Base-by-base conservation (phyloP, 2,113 vertebrate species). In the Tor tambroides region DNA sequence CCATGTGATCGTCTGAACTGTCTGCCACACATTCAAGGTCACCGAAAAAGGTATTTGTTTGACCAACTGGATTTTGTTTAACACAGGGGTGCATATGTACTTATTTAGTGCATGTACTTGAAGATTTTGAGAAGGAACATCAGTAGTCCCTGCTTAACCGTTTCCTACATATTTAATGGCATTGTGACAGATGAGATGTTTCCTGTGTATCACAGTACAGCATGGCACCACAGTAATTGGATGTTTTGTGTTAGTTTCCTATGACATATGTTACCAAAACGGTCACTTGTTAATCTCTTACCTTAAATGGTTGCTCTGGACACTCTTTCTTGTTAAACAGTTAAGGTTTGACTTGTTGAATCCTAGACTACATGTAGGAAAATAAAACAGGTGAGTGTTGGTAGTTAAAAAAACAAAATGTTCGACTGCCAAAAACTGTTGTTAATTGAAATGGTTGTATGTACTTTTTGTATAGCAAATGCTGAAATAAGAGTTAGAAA, bases 21-120 rank as follows among this genome's bases (percentile, higher is more conserved):
- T 83, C 78, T 83, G 38, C 65, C 81, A 78, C 65, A 46, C 43
- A 11, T 46, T 46, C 11, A 9, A 69, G 5, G 38, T 89, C 79
- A 87, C 49, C 88, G 63, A 78, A 46, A 5, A 83, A 32, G 74
- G 51, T 86, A 30, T 89, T 79, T 86, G 77, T 69, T 2, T 78
- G 85, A 91, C 92, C 90, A 90, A 89, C 81, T 59, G 75, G 71
- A 78, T 54, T 28, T 46, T 32, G 32, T 46, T 11, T 11, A 85
- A 86, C 43, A 46, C 43, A 51, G 30, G 23, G 67, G 30, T 80
- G 43, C 41, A 69, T 72, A 79, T 79, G 80, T 82, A 67, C 80
- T 61, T 83, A 38, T 82, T 87, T 46, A 61, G 78, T 74, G 51
- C 67, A 74, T 56, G 38, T 41, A 51, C 56, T 82, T 74, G 81